phyloP scores from a whole-genome alignment of 2,113 vertebrate species.

The Sylvilagus bachmani region DNA sequence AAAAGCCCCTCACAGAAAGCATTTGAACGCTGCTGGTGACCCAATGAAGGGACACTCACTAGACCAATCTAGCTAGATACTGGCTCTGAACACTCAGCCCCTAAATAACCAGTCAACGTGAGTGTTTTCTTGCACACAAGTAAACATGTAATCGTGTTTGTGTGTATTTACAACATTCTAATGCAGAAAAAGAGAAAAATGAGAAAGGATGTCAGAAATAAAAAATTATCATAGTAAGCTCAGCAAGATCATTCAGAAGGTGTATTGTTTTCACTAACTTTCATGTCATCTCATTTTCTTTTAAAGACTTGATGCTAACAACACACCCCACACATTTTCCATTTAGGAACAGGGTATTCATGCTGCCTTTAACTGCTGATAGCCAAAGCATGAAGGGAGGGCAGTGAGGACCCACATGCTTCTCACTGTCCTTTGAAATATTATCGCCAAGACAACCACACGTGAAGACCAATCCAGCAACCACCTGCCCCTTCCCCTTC shows the following conservation, averaged over 20 bases:
- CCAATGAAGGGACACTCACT: neutral
- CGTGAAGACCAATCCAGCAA: fast-evolving
- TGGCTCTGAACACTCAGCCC: neutral
- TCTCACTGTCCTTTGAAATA: neutral
- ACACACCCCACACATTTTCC: fast-evolving
- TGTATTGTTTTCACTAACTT: fast-evolving
- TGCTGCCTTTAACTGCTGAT: fast-evolving
- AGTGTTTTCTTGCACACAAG: fast-evolving
- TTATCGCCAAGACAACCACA: fast-evolving
- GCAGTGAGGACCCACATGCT: neutral
- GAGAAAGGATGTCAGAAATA: neutral
- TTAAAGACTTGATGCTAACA: too few relatives aligned
- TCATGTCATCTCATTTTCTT: fast-evolving
- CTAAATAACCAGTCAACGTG: fast-evolving
- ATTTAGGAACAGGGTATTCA: fast-evolving
- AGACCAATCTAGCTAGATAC: fast-evolving
- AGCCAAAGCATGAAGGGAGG: neutral
- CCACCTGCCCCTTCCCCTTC: neutral
- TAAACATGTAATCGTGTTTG: fast-evolving
- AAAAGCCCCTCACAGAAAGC: neutral
- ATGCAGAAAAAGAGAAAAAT: fast-evolving
- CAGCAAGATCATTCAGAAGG: fast-evolving
- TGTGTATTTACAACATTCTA: neutral
- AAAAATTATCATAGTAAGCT: too few relatives aligned
- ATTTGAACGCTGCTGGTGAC: too few relatives aligned